A percentile compares a stretch with the other conserved stretches of the same genome.
Conservation (phyloP, 1,140 invertebrate genomes). For the Zaprionus gabonicus region DNA sequence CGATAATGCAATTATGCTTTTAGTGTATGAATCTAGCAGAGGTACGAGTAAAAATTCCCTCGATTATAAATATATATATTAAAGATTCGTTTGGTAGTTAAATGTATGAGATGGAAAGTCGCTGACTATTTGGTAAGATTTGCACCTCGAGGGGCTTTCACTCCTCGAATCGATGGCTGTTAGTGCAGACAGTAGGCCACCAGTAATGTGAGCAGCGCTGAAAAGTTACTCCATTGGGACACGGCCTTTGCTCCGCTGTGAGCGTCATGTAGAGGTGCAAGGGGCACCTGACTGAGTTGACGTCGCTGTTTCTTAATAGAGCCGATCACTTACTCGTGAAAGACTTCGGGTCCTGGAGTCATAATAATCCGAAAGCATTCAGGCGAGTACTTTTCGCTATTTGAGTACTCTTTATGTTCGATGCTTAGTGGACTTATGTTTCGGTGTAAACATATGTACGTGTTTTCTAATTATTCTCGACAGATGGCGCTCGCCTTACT, state of each 20-base stretch:
- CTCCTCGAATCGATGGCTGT: not conserved
- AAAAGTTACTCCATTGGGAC: conserved; percentile 43
- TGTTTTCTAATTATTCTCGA: no score
- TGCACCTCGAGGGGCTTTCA: not conserved
- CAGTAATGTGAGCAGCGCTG: conserved; percentile 54
- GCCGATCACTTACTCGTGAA: no score
- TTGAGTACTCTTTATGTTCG: no score
- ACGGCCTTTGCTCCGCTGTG: conserved; percentile 38
- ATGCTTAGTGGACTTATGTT: no score
- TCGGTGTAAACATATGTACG: no score
- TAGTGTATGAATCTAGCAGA: not conserved
- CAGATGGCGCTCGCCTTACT: no score
- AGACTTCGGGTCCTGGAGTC: no score
- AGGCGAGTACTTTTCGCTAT: no score
- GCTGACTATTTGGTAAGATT: conserved; percentile 25
- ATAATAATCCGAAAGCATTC: no score
- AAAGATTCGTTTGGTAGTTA: not conserved
- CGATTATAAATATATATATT: conserved; percentile 28
- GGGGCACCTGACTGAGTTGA: conserved; percentile 29
- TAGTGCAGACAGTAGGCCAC: conserved; percentile 68
- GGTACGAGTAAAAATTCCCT: conserved; percentile 32
- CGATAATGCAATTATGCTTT: not conserved
- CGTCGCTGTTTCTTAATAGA: no score
- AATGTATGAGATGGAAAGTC: conserved; percentile 11
- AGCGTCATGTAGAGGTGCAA: conserved; percentile 77